Evolutionary conservation across 2,888 invertebrate species (phyloP).

Genomic region (Diabrotica balteata): DNA sequence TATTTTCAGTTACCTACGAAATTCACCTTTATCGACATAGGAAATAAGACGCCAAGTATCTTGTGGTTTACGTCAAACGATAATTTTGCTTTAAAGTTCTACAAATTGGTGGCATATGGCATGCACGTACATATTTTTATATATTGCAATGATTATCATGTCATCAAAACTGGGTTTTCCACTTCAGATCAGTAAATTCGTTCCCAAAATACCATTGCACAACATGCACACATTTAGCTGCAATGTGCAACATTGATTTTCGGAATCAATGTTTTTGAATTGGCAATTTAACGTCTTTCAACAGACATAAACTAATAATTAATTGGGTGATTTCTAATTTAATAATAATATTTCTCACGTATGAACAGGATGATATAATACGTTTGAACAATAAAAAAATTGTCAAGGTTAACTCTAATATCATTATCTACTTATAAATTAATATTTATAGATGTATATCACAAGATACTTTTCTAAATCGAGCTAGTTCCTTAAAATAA

Average conservation of each 20-base stretch:
- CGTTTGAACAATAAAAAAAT: not conserved
- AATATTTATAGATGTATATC: too few species aligned
- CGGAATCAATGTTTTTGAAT: slow-evolving; percentile 19
- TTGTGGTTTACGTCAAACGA: slow-evolving; percentile 30
- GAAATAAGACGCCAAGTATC: slow-evolving; percentile 25
- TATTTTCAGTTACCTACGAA: slow-evolving; percentile 26
- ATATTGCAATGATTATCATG: not conserved
- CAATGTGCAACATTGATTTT: slow-evolving; percentile 1
- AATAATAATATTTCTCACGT: not conserved
- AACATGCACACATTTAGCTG: not conserved
- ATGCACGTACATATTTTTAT: slow-evolving; percentile 6
- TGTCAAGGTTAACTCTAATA: slow-evolving; percentile 16
- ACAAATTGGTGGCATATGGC: slow-evolving; percentile 36
- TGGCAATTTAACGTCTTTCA: not conserved
- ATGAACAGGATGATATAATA: slow-evolving; percentile 2
- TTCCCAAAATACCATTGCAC: not conserved
- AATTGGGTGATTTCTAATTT: not conserved
- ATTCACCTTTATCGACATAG: slow-evolving; percentile 23
- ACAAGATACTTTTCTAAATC: too few species aligned
- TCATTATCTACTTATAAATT: not conserved
- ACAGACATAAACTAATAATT: not conserved
- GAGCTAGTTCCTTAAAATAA: too few species aligned
- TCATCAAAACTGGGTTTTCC: not conserved
- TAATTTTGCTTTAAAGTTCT: slow-evolving; percentile 17
- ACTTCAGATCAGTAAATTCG: too few species aligned